Conservation (phyloP, 2,888 invertebrate genomes). For the Cataglyphis livida region DNA sequence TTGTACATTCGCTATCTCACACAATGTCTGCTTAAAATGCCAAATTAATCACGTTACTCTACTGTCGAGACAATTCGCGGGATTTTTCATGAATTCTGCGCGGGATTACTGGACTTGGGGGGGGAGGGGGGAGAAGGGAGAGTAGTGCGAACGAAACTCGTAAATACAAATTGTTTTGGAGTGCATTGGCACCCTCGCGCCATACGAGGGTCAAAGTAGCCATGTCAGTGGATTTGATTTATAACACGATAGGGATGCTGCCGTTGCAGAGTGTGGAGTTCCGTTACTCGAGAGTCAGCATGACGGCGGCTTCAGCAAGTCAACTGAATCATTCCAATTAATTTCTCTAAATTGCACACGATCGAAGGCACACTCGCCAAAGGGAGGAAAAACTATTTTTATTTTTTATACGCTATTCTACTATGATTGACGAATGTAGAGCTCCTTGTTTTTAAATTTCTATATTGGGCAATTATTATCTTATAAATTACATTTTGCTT, state of each 20-base stretch:
- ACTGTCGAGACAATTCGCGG: slow-evolving; percentile 45
- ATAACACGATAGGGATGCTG: slow-evolving; percentile 58
- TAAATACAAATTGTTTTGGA: slow-evolving; percentile 69
- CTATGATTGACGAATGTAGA: background rate
- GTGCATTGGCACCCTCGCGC: slow-evolving; percentile 60
- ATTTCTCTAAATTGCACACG: slow-evolving; percentile 45
- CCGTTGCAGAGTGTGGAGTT: slow-evolving; percentile 53
- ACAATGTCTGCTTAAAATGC: slow-evolving; percentile 46
- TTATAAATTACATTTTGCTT: background rate
- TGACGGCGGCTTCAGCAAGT: slow-evolving; percentile 64
- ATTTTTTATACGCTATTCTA: background rate
- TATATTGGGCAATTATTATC: background rate
- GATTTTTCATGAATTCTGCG: slow-evolving; percentile 48
- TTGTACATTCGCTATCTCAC: slow-evolving; percentile 17
- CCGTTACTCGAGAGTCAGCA: slow-evolving; percentile 66
- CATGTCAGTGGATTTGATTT: slow-evolving; percentile 73
- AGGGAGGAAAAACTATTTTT: background rate
- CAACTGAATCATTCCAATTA: slow-evolving; percentile 58
- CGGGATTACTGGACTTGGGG: slow-evolving; percentile 40
- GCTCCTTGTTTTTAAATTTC: background rate
- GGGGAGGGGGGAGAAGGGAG: background rate
- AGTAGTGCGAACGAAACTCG: slow-evolving; percentile 52
- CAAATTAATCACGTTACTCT: slow-evolving; percentile 45
- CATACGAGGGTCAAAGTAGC: slow-evolving; percentile 66
- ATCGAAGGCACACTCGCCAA: background rate